phyloP scores from a whole-genome alignment of 2,113 vertebrate species.

The Elachura formosa region DNA sequence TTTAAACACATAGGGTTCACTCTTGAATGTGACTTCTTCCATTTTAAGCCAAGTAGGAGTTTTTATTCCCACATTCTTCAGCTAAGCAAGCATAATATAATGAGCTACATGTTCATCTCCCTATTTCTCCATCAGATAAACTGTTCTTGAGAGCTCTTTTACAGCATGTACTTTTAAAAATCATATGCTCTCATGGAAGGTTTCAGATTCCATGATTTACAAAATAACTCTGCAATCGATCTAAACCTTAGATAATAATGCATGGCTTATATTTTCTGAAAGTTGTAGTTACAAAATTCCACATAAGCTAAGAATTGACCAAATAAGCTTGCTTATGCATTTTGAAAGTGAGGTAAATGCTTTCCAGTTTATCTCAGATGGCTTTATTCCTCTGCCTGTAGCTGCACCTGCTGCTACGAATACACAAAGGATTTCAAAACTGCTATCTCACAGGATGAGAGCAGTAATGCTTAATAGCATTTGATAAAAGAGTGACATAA shows the following conservation, averaged over 20 bases:
- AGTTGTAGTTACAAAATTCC: not conserved
- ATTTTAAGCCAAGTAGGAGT: not conserved
- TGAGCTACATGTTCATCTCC: not conserved
- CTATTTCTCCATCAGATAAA: not conserved
- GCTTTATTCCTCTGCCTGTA: slow-evolving; percentile 5
- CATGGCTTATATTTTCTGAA: not conserved
- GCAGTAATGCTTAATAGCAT: no score
- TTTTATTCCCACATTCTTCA: not conserved
- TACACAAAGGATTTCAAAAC: slow-evolving; percentile 22
- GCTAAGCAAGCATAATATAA: not conserved
- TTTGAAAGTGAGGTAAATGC: slow-evolving; percentile 26
- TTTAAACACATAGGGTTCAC: not conserved
- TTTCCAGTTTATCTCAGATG: slow-evolving; percentile 57
- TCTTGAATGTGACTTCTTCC: not conserved
- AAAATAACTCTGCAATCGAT: not conserved
- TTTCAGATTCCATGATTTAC: not conserved
- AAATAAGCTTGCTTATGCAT: slow-evolving; percentile 13
- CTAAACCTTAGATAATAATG: not conserved
- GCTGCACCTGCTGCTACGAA: not conserved
- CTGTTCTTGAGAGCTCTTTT: not conserved
- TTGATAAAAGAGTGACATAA: not conserved
- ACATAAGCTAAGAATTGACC: not conserved
- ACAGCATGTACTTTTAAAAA: not conserved
- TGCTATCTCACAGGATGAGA: not conserved
- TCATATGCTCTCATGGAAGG: accelerated